Percentiles rank a stretch among this genome's conserved stretches.
Evolutionary conservation across 2,113 vertebrate species (phyloP).

Genomic region (Neofelis nebulosa): DNA sequence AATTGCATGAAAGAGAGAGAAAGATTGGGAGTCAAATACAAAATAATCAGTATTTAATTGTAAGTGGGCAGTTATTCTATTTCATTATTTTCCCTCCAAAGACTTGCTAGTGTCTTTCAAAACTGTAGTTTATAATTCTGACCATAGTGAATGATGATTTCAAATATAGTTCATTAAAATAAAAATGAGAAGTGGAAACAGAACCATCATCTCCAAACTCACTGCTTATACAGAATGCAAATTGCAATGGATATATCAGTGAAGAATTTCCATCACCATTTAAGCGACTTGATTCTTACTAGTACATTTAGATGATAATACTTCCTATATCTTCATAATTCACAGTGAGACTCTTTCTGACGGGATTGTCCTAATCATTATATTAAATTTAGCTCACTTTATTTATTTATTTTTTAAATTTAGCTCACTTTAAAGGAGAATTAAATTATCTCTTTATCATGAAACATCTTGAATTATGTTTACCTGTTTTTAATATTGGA

Average conservation of each 20-base stretch:
- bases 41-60: constrained; percentile 31
- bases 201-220: not conserved
- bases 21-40: not conserved
- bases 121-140: not conserved
- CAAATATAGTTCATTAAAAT: constrained; percentile 32
- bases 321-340: constrained; percentile 44
- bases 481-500: constrained; percentile 61
- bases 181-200: constrained; percentile 35
- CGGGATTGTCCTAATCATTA: constrained; percentile 42
- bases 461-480: constrained; percentile 61
- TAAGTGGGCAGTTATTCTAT: constrained; percentile 16
- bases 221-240: not conserved
- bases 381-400: constrained; percentile 48
- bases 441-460: constrained; percentile 49
- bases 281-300: not conserved
- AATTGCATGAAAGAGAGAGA: not conserved
- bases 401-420: constrained; percentile 19
- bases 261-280: not conserved
- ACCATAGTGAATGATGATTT: constrained; percentile 16
- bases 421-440: constrained; percentile 53
- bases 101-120: not conserved
- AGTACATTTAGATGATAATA: not conserved
- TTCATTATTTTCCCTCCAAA: not conserved
- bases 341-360: not conserved
- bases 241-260: not conserved